A percentile compares a stretch with the other conserved stretches of the same genome.
phyloP scores from a whole-genome alignment of 1,140 invertebrate genomes.

The Apis florea region DNA sequence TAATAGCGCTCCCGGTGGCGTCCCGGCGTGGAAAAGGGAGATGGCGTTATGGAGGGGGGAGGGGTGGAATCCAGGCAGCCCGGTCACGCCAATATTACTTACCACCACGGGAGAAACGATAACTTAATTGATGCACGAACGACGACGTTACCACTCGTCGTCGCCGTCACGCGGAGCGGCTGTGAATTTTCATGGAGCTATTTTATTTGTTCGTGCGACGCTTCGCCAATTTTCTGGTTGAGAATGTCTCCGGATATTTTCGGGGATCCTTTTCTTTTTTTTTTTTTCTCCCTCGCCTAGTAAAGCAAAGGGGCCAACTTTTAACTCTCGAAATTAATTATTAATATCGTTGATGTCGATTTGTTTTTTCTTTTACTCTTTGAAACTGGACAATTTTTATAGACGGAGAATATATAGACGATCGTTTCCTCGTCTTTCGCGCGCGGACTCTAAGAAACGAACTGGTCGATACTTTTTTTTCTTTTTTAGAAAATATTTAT shows the following conservation, averaged over 20 bases:
- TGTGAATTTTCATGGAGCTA: constrained; percentile 35
- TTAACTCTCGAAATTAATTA: too few relatives aligned
- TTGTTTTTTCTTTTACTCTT: too few relatives aligned
- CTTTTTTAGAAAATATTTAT: too few relatives aligned
- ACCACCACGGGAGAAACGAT: constrained; percentile 64
- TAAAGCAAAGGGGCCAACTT: too few relatives aligned
- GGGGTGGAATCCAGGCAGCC: constrained; percentile 50
- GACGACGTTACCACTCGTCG: constrained; percentile 62
- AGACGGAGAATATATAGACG: too few relatives aligned
- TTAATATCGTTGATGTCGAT: too few relatives aligned
- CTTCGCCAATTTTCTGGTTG: background rate
- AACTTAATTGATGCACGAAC: constrained; percentile 69
- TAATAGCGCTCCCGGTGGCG: constrained; percentile 66
- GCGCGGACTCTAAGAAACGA: too few relatives aligned
- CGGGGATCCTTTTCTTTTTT: too few relatives aligned
- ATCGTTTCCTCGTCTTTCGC: too few relatives aligned
- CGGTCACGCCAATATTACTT: constrained; percentile 71
- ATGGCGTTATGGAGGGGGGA: constrained; percentile 25
- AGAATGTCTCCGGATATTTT: background rate
- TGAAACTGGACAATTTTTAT: too few relatives aligned
- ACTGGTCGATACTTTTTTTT: too few relatives aligned
- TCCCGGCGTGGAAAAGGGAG: constrained; percentile 50
- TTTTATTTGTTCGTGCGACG: constrained; percentile 2
- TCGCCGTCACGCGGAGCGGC: constrained; percentile 37
- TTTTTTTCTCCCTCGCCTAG: too few relatives aligned